Evolutionary conservation across 2,113 vertebrate species (phyloP).

Genomic region (Neotoma lepida): DNA sequence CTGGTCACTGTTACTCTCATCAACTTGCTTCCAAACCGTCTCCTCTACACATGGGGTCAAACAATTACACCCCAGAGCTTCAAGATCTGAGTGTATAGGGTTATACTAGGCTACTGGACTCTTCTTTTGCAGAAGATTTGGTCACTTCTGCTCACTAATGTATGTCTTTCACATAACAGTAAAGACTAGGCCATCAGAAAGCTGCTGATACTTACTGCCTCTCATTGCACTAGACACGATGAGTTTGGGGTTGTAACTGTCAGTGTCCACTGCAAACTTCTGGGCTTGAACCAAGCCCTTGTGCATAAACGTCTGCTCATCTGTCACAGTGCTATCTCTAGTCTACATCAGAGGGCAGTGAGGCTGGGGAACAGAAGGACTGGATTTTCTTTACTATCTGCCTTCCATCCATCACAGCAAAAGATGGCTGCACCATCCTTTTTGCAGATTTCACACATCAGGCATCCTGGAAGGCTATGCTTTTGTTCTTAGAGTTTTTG

Average conservation of each 20-base stretch:
- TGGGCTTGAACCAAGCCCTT: neutral
- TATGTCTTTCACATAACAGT: neutral
- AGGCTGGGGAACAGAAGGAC: neutral
- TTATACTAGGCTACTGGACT: neutral
- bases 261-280: neutral
- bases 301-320: neutral
- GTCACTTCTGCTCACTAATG: neutral
- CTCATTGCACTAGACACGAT: neutral
- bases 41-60: neutral
- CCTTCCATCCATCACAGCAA: neutral
- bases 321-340: neutral
- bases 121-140: neutral
- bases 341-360: neutral
- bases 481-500: neutral
- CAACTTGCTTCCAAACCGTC: neutral
- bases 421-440: neutral
- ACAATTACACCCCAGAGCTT: neutral
- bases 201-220: neutral
- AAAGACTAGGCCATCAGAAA: neutral
- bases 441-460: neutral
- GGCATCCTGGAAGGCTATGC: neutral
- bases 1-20: neutral
- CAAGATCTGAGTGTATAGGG: neutral
- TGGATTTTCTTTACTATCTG: neutral
- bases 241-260: neutral